A percentile compares a stretch with the other conserved stretches of the same genome.
phyloP scores from a whole-genome alignment of 2,888 invertebrate genomes.

The Lobophora halterata region DNA sequence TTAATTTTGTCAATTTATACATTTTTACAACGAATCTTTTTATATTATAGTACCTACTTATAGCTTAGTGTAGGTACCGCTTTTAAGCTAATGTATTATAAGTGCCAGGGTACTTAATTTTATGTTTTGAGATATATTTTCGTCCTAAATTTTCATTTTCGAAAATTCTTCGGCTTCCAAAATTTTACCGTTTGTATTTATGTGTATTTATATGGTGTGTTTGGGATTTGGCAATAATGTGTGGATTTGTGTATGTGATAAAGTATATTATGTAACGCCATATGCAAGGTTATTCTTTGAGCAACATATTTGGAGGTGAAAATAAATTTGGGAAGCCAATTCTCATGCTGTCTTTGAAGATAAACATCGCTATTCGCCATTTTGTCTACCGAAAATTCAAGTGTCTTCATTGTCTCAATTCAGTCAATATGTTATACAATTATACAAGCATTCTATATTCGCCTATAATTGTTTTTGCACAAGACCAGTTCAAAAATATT shows the following conservation, averaged over 20 bases:
- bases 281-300: too few relatives aligned
- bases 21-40: conserved; percentile 70
- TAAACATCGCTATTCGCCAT: too few relatives aligned
- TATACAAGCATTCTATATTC: too few relatives aligned
- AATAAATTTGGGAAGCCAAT: too few relatives aligned
- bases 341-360: too few relatives aligned
- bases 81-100: conserved; percentile 27
- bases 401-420: too few relatives aligned
- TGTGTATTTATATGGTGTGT: conserved; percentile 26
- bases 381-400: too few relatives aligned
- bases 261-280: conserved; percentile 33
- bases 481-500: too few relatives aligned
- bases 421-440: too few relatives aligned
- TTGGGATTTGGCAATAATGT: conserved; percentile 58
- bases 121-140: conserved; percentile 26
- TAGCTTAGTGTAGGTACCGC: conserved; percentile 25
- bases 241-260: conserved; percentile 59
- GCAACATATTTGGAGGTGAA: too few relatives aligned
- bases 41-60: conserved; percentile 12
- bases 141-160: conserved; percentile 15
- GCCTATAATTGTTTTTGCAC: too few relatives aligned
- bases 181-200: conserved; percentile 18
- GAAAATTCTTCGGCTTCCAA: conserved; percentile 45
- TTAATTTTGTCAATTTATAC: too few relatives aligned
- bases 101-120: conserved; percentile 37